Evolutionary conservation across 2,113 vertebrate genomes (phyloP), one percentile per base, ranked within the genome.

Genomic region (Synchiropus splendidus): DNA sequence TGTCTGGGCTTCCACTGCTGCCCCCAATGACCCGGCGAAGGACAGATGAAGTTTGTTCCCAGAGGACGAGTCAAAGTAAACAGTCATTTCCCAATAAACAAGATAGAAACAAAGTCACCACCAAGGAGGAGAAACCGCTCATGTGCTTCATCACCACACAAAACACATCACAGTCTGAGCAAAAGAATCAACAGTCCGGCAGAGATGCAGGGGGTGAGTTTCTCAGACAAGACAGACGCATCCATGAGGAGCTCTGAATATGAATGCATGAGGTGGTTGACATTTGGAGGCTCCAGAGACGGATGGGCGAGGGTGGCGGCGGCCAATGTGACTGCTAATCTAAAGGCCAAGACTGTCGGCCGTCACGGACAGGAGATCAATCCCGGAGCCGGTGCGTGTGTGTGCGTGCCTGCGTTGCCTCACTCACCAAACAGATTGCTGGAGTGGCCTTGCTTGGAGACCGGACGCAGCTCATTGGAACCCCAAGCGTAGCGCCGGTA

Each of bases 391-490:
- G 31, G 48, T 16, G 40, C 47, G 49, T 31, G 50, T 30, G 48
- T 10, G 46, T 31, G 55, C 13, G 50, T 43, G 43, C 33, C 39
- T 21, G 2, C 14, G 32, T 16, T 35, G n/a, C 44, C 6, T 39
- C 80, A 90, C 94, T 95, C 77, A 97, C 94, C 94, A 83, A 97
- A 98, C 68, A 98, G 89, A 87, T 94, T 97, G 80, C 93, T 98
- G 37, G 92, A 97, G 86, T 98, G 94, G 74, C 92, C 92, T 83
- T 90, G 87, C 84, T 92, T 95, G 61, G 92, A 95, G 81, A 96
- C 67, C 5, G 94, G 94, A 64, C 91, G 84, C 69, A 98, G 87
- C 79, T 98, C 94, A 72, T 97, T 98, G 85, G 89, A 87, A 80
- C 94, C 94, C 94, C 94, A 98, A 42, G 94, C 90, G 21, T 91